Evolutionary conservation across 2,113 vertebrate species (phyloP), one percentile per base, ranked within the genome.

Genomic region (Percopsis transmontana): DNA sequence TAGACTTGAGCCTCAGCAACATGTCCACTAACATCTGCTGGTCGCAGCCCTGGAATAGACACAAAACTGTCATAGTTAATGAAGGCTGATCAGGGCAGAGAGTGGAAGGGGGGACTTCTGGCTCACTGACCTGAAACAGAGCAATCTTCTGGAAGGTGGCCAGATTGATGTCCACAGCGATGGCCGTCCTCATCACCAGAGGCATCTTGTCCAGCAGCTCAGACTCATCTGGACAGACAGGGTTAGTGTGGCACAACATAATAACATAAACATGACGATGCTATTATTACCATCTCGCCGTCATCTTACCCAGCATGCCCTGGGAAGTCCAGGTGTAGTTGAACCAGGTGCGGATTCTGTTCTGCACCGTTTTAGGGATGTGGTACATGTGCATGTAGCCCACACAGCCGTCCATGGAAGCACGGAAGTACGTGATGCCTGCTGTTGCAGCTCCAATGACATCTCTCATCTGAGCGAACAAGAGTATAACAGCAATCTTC

Each of bases 21-120:
- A 99, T 94, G 81, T 99, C 96, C 44, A 95, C 93, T 68, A 98
- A 92, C 96, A 98, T 98, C 90, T 98, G 95, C 23, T 91, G 92
- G 70, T 99, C 97, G 57, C 96, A 99, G 3, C 95, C 96, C 97
- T 99, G 84, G 61, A 45, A 52, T 70, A 45, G 82, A 16, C 62
- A 27, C 23, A 48, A 27, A 2, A 18, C 48, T 20, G 20, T 19
- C 2, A 12, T 12, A 14, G 5, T 12, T 7, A 21, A 60, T 5
- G 11, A 19, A 21, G 18, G 2, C 53, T 55, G 27, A 33, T 33
- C 27, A 33, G 27, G 52, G 9, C 12, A 24, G 20, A 23, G 18
- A 4, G 51, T 6, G 5, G 21, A 20, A 14, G 18, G 19, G 40
- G 57, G n/a, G 38, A 7, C 10, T 55, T 48, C 45, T 13, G 16